phyloP scores from a whole-genome alignment of 1,140 invertebrate genomes.

The Pogonomyrmex barbatus region DNA sequence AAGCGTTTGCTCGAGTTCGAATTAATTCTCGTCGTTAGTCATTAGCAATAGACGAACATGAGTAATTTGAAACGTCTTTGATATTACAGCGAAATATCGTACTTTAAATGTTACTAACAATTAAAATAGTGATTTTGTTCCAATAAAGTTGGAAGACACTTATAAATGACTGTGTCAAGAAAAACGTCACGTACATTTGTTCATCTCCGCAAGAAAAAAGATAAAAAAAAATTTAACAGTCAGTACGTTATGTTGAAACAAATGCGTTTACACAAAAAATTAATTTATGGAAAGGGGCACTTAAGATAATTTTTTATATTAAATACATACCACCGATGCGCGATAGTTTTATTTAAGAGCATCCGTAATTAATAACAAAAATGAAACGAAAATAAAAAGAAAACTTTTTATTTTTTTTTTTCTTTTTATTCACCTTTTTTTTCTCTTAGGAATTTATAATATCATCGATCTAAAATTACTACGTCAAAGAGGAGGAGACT shows the following conservation, averaged over 20 bases:
- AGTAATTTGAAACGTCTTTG: not conserved
- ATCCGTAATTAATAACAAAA: not conserved
- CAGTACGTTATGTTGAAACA: not conserved
- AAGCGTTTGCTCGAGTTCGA: constrained; percentile 18
- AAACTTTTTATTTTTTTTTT: not conserved
- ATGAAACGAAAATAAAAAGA: not conserved
- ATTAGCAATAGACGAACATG: not conserved
- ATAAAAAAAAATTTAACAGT: not conserved
- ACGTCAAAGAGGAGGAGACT: not conserved
- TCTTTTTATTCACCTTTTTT: not conserved
- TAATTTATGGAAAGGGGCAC: not conserved
- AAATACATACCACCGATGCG: not conserved
- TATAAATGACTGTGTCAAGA: not conserved
- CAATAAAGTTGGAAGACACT: constrained; percentile 16
- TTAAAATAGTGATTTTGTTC: not conserved
- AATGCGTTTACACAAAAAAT: not conserved
- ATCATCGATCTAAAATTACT: not conserved
- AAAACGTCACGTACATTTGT: not conserved
- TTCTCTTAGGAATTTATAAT: not conserved
- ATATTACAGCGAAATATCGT: not conserved
- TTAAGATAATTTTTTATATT: not conserved
- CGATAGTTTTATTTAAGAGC: not conserved
- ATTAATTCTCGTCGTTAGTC: not conserved
- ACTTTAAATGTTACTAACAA: not conserved
- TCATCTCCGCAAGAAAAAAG: not conserved